These are phyloP conservation scores for Amniataba percoides DNA, from an alignment of 2,797 vertebrate species.

Conservation along the genomic window DNA sequence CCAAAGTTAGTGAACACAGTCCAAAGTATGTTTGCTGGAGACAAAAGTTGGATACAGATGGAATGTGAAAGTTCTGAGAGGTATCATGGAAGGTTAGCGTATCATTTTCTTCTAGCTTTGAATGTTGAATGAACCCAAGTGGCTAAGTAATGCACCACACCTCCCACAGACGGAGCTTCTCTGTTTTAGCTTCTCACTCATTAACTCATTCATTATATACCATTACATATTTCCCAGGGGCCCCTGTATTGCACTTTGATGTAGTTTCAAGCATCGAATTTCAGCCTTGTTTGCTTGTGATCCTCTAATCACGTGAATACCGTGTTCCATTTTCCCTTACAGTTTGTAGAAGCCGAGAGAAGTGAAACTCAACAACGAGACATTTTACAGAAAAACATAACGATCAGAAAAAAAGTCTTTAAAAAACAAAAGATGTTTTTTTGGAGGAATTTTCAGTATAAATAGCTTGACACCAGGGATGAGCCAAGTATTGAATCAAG, in stretches of 20 bases:
- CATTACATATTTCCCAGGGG: not conserved
- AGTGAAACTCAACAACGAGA: no score
- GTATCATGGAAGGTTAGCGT: not conserved
- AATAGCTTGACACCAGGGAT: no score
- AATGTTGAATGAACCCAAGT: conserved; percentile 2
- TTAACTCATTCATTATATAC: not conserved
- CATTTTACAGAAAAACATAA: no score
- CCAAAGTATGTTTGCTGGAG: not conserved
- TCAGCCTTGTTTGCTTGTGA: not conserved
- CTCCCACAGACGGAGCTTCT: not conserved
- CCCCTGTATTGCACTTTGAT: not conserved
- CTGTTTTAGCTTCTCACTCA: not conserved
- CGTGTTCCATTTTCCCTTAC: not conserved
- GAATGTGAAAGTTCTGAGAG: not conserved
- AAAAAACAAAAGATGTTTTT: no score
- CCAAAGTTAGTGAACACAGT: no score
- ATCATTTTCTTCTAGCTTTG: not conserved
- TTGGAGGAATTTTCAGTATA: no score
- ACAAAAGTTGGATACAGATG: not conserved
- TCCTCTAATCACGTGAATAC: not conserved
- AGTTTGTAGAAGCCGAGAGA: not conserved
- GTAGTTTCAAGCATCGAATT: not conserved
- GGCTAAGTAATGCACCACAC: not conserved
- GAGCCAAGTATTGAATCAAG: no score
- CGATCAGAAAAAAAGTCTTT: no score